Evolutionary conservation across 2,113 vertebrate species (phyloP), one percentile per base, ranked within the genome.

Genomic region (Lagopus muta): DNA sequence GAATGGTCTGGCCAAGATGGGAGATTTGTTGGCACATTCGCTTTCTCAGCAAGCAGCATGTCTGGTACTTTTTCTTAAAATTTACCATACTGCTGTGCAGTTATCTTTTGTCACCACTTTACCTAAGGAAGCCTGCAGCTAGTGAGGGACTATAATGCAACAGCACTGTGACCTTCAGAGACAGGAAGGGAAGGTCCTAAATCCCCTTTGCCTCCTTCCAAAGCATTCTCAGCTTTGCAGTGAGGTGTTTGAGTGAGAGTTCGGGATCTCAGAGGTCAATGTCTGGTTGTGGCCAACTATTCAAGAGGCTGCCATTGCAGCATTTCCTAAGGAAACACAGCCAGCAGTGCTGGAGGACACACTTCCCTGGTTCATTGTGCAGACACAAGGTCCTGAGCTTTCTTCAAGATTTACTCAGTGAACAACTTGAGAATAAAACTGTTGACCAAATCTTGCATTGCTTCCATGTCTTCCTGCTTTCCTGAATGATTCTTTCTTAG

Each of bases 311-410:
- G 47, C 55, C 83, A 40, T 75, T 32, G 52, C 11, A 0, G 8
- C 27, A 27, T 74, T 93, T 96, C 69, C 93, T 96, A 92, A 93
- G 92, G 90, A 94, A 96, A 90, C 2, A 19, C n/a, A 70, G 61
- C 27, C 38, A 27, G 30, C 0, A 1, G 48, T 47, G 45, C 25
- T 54, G 22, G 45, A 69, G 62, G 60, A 65, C 30, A 57, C 1
- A 2, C 10, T 95, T 94, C 88, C 88, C 86, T 48, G 61, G 50
- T 38, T 81, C 47, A 22, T 72, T 32, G 15, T 14, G 61, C n/a
- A 72, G 48, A 65, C 2, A 4, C 7, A 4, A 71, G 54, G 36
- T 86, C 73, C 27, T 91, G 70, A 92, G 47, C 57, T 81, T 88
- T 79, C 65, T 72, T 83, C 45, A 10, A 8, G 8, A 8, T 67